Conservation (phyloP, 2,797 vertebrate species). For the Cryptoprocta ferox region DNA sequence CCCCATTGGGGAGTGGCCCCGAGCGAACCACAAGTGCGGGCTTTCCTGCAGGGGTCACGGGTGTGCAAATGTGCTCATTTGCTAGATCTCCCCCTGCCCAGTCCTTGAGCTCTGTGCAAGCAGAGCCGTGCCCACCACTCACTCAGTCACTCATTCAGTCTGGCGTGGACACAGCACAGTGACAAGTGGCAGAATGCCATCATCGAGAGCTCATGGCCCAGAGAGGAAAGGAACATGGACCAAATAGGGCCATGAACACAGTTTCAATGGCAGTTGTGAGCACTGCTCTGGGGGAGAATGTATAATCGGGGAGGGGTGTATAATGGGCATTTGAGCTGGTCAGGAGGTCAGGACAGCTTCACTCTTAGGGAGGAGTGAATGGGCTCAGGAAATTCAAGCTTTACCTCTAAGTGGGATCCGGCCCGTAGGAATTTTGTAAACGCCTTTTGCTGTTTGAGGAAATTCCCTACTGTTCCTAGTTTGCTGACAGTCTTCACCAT, state of each 20-base stretch:
- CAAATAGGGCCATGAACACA: neutral
- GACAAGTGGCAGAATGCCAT: neutral
- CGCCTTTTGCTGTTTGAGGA: neutral
- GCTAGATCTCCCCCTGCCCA: neutral
- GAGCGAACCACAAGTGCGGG: neutral
- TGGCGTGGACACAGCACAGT: neutral
- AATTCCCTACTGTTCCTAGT: neutral
- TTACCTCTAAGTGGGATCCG: neutral
- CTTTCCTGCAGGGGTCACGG: neutral
- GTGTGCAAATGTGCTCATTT: neutral
- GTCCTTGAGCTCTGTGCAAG: neutral
- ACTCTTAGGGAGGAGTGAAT: neutral
- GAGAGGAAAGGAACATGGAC: neutral
- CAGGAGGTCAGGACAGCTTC: neutral
- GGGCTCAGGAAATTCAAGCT: neutral
- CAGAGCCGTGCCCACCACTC: neutral
- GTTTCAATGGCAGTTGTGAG: neutral
- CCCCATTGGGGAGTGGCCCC: neutral
- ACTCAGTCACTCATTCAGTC: neutral
- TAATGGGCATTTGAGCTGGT: neutral
- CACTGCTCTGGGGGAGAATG: neutral
- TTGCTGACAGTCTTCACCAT: neutral
- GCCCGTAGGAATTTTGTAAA: neutral
- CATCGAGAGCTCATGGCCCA: neutral
- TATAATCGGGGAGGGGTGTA: too few species aligned